Evolutionary conservation across 1,140 invertebrate species (phyloP), one percentile per base, ranked within the genome.

Genomic region (Micrasema longulum): DNA sequence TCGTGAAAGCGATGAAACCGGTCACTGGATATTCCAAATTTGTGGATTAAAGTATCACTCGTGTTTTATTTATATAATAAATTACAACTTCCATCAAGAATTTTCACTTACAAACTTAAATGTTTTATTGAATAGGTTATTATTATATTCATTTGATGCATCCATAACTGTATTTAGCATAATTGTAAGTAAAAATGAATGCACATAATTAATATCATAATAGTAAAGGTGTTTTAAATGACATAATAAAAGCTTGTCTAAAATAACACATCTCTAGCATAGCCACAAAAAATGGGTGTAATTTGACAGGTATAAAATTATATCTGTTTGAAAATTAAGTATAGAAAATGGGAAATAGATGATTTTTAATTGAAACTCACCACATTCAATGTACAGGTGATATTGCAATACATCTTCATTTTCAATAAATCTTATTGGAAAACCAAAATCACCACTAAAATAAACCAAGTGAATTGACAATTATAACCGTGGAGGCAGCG

Each of bases 341-440:
- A 60, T 60, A 60, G 55, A 60, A 52, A 22, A 38, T 11, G 18
- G 38, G 38, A 6, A 41, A 60, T 60, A 31, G 31, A 31, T 11
- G n/a, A 64, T 64, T 41, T 4, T 22, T 6, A 31, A 22, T 12
- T 0, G 6, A 64, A 60, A 48, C 68, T 64, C 16, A 70, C 68
- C 68, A 64, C 26, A 64, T 63, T 70, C 35, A 70, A 41, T 6
- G 55, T 26, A 11, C 68, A 70, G 43, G 68, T 70, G 23, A 70
- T 70, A 70, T 70, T 70, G 38, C 68, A 70, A 45, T 63, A 70
- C 68, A 70, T 70, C 68, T 70, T 70, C 68, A 70, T 70, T 63
- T 70, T 70, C 36, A 63, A 63, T 41, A 43, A 64, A 23, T 70
- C 26, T 63, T 16, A 38, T 50, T 50, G 47, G 14, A 62, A 62